Percentiles rank a stretch among this genome's conserved stretches.
phyloP scores from a whole-genome alignment of 2,113 vertebrate genomes.

The Brachypteracias leptosomus region DNA sequence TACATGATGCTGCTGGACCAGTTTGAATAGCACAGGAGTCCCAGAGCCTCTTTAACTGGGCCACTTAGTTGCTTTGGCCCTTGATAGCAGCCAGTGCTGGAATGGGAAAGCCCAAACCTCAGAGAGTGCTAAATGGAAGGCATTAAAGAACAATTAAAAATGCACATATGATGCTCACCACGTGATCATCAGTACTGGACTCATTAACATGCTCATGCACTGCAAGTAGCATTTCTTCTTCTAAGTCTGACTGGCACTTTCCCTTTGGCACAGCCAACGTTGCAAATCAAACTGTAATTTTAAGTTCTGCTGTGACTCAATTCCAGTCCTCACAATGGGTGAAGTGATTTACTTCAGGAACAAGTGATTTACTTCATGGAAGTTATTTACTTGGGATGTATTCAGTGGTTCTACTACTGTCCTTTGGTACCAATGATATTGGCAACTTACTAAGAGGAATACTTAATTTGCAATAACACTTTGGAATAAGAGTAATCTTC shows the following conservation, averaged over 20 bases:
- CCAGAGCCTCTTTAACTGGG: background rate
- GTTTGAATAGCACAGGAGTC: background rate
- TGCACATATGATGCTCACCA: background rate
- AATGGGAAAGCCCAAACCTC: background rate
- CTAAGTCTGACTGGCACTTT: background rate
- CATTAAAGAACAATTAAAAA: background rate
- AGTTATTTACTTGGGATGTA: background rate
- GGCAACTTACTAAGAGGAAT: background rate
- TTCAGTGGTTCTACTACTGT: constrained; percentile 9
- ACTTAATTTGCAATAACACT: background rate
- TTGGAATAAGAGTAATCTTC: background rate
- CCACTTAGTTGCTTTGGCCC: background rate
- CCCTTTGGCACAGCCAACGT: constrained; percentile 2
- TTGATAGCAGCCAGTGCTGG: background rate
- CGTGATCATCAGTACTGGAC: background rate
- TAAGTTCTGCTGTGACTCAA: background rate
- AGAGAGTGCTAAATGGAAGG: background rate
- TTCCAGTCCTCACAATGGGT: background rate
- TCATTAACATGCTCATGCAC: background rate
- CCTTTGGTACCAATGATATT: background rate
- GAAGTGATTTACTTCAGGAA: constrained; percentile 33
- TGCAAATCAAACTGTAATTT: background rate
- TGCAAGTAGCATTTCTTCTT: background rate
- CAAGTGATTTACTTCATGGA: background rate
- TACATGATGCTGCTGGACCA: background rate